Percentiles rank a stretch among this genome's conserved stretches.
Conservation (phyloP, 1,140 invertebrate species). For the Amyelois transitella region DNA sequence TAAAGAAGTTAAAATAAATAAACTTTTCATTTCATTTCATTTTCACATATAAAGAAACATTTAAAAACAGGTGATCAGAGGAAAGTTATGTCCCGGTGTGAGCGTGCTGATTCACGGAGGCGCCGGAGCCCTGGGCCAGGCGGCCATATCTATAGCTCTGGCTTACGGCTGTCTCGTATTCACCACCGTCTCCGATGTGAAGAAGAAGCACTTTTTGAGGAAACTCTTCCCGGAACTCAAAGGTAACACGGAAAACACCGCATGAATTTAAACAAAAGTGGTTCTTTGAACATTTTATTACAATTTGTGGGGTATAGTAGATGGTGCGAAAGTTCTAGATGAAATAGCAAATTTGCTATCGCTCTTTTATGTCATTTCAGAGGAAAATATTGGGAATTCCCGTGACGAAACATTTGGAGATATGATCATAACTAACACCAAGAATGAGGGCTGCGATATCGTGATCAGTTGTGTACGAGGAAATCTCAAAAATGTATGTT, state of each 20-base stretch:
- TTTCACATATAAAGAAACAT: too few relatives aligned
- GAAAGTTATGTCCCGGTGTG: neutral
- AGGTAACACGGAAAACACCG: too few relatives aligned
- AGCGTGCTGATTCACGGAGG: slow-evolving; percentile 80
- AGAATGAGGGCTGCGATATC: slow-evolving; percentile 18
- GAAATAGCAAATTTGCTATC: too few relatives aligned
- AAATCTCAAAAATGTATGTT: slow-evolving; percentile 25
- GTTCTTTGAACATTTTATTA: too few relatives aligned
- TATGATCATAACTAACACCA: slow-evolving; percentile 14
- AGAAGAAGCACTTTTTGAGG: slow-evolving; percentile 51
- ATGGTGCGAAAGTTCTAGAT: too few relatives aligned
- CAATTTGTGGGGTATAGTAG: too few relatives aligned
- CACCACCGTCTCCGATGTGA: slow-evolving; percentile 65
- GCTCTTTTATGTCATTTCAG: slow-evolving; percentile 14
- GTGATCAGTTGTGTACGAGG: slow-evolving; percentile 18
- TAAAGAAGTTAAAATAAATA: too few relatives aligned
- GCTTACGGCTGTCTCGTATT: slow-evolving; percentile 56
- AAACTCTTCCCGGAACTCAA: slow-evolving; percentile 38
- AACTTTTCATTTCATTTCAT: too few relatives aligned
- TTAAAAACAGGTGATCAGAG: neutral
- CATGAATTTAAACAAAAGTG: neutral
- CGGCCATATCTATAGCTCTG: slow-evolving; percentile 81
- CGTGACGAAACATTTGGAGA: slow-evolving; percentile 19
- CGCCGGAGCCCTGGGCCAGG: slow-evolving; percentile 81
- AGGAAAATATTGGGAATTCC: slow-evolving; percentile 25